phyloP scores from a whole-genome alignment of 2,797 vertebrate genomes.

The Sebastes elongatus region DNA sequence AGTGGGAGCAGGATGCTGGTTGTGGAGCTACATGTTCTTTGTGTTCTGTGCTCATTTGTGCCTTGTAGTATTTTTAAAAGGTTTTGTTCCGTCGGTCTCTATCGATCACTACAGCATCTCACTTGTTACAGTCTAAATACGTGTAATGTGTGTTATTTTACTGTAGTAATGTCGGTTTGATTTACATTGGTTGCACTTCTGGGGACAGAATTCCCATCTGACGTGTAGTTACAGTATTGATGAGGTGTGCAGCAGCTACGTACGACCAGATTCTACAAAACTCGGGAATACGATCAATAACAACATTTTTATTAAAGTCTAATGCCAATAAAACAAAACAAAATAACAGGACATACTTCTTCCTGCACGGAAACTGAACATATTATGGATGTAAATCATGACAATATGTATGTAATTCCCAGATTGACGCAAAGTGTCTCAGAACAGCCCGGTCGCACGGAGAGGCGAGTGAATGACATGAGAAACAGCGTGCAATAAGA shows the following conservation, averaged over 20 bases:
- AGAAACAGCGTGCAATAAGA: too few species aligned
- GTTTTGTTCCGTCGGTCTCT: background rate
- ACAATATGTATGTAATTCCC: background rate
- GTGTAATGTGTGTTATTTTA: background rate
- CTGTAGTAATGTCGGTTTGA: background rate
- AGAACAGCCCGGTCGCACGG: too few species aligned
- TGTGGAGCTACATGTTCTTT: background rate
- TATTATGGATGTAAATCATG: background rate
- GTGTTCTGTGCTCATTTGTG: background rate
- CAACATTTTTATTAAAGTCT: background rate
- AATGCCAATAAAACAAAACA: background rate
- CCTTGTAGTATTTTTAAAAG: background rate
- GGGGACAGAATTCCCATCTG: background rate
- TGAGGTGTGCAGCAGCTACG: fast-evolving
- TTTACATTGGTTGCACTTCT: background rate
- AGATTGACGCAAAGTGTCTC: background rate
- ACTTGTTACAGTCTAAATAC: background rate
- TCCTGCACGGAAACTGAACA: background rate
- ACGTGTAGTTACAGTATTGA: too few species aligned
- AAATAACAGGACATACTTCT: background rate
- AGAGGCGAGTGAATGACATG: too few species aligned
- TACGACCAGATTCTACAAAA: background rate
- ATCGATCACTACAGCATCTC: background rate
- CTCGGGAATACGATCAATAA: background rate
- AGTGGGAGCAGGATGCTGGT: slow-evolving; percentile 1